Evolutionary conservation across 2,797 vertebrate genomes (phyloP).

Genomic region (Rhabdomys pumilio): DNA sequence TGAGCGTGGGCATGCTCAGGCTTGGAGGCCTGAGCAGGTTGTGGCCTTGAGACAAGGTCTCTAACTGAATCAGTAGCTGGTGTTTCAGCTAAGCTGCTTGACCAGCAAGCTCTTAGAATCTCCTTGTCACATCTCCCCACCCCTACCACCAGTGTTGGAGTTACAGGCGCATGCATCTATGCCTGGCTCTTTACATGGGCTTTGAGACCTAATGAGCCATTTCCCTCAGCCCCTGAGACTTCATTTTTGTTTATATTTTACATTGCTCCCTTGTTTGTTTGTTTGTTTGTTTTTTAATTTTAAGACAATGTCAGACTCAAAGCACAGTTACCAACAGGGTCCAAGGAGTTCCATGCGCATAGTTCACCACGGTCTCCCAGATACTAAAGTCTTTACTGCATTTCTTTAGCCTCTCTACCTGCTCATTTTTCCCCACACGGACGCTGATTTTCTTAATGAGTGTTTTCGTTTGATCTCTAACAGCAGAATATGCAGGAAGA

Average conservation of each 20-base stretch:
- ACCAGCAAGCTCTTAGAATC: neutral
- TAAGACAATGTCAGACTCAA: neutral
- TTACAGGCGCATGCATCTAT: neutral
- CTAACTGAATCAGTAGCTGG: neutral
- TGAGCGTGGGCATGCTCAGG: neutral
- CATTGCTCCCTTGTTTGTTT: neutral
- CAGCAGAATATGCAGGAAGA: neutral
- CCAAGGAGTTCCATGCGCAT: neutral
- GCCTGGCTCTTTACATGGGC: no score
- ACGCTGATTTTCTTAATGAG: accelerated
- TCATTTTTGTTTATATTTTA: neutral
- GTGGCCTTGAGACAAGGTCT: neutral
- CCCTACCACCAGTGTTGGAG: neutral
- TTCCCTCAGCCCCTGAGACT: neutral
- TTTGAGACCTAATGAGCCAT: neutral
- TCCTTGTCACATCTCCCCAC: neutral
- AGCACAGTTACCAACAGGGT: constrained; percentile 28
- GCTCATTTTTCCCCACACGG: no score
- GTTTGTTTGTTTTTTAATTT: neutral
- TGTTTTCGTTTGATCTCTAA: neutral
- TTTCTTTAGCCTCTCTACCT: neutral
- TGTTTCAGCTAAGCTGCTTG: neutral
- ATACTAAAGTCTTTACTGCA: neutral
- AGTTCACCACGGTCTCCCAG: neutral
- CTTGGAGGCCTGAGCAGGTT: neutral